phyloP scores from a whole-genome alignment of 2,797 vertebrate species.

The Periophthalmus magnuspinnatus region DNA sequence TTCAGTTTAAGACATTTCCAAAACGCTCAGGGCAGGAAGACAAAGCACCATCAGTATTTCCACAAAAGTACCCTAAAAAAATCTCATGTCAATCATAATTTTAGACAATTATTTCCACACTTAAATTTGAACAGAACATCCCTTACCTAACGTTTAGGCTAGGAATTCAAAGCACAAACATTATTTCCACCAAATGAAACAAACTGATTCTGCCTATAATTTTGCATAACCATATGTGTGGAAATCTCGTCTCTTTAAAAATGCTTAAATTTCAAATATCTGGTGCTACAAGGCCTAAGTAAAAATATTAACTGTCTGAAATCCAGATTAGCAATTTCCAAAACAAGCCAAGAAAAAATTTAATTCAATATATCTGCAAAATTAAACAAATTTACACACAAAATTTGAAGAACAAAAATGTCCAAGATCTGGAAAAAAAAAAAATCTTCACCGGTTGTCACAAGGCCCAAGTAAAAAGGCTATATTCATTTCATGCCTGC shows the following conservation, averaged over 20 bases:
- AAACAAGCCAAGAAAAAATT: too few species aligned
- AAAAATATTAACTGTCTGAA: too few species aligned
- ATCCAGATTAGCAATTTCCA: too few species aligned
- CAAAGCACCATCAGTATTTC: background rate
- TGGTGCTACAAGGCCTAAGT: too few species aligned
- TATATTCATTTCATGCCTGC: constrained; percentile 41
- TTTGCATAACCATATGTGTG: too few species aligned
- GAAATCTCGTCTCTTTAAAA: too few species aligned
- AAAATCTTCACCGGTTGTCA: constrained; percentile 46
- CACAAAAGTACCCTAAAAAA: background rate
- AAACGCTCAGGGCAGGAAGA: background rate
- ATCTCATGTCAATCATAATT: background rate
- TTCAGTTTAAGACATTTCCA: constrained; percentile 7
- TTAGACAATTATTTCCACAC: background rate
- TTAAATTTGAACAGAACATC: too few species aligned
- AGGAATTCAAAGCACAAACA: too few species aligned
- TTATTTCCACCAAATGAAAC: too few species aligned
- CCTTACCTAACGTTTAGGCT: too few species aligned
- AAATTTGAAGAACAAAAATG: background rate
- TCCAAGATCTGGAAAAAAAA: background rate
- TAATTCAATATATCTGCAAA: background rate
- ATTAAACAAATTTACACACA: background rate
- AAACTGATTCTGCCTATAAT: too few species aligned
- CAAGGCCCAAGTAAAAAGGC: constrained; percentile 19
- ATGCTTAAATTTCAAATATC: too few species aligned